Conservation (phyloP, 2,888 invertebrate genomes). For the Sceliomorpha sp. region DNA sequence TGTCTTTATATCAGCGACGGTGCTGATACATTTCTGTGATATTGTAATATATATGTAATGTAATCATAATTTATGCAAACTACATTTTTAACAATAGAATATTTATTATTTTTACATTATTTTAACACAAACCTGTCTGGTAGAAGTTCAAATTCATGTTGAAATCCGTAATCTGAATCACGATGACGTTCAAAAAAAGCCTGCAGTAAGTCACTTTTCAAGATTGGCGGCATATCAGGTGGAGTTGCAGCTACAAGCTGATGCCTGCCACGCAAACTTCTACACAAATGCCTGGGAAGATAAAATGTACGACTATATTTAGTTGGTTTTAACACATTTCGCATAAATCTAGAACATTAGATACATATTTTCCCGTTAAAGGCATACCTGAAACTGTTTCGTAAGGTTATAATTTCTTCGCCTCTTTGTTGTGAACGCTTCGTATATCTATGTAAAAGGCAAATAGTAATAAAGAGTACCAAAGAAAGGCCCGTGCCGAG, state of each 20-base stretch:
- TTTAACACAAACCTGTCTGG: slow-evolving; percentile 84
- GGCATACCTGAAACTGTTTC: slow-evolving; percentile 85
- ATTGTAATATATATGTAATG: no score
- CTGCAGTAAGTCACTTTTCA: slow-evolving; percentile 86
- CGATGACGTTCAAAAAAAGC: slow-evolving; percentile 91
- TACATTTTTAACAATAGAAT: neutral
- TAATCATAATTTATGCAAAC: no score
- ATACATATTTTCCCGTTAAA: no score
- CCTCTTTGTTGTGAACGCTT: slow-evolving; percentile 85
- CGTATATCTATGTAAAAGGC: slow-evolving; percentile 85
- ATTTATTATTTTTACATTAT: neutral
- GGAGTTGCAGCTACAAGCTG: slow-evolving; percentile 85
- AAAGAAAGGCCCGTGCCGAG: slow-evolving; percentile 85
- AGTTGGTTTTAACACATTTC: slow-evolving; percentile 26
- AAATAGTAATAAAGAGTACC: slow-evolving; percentile 84
- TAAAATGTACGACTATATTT: slow-evolving; percentile 49
- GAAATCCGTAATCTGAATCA: slow-evolving; percentile 94
- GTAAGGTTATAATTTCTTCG: slow-evolving; percentile 85
- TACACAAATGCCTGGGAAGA: slow-evolving; percentile 82
- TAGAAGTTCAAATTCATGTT: slow-evolving; percentile 93
- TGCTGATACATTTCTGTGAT: no score
- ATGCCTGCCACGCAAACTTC: slow-evolving; percentile 86
- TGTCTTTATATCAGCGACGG: no score
- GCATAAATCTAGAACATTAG: neutral
- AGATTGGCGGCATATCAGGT: slow-evolving; percentile 91